Conservation (phyloP, 2,797 vertebrate species). For the Ambastaia sidthimunki region DNA sequence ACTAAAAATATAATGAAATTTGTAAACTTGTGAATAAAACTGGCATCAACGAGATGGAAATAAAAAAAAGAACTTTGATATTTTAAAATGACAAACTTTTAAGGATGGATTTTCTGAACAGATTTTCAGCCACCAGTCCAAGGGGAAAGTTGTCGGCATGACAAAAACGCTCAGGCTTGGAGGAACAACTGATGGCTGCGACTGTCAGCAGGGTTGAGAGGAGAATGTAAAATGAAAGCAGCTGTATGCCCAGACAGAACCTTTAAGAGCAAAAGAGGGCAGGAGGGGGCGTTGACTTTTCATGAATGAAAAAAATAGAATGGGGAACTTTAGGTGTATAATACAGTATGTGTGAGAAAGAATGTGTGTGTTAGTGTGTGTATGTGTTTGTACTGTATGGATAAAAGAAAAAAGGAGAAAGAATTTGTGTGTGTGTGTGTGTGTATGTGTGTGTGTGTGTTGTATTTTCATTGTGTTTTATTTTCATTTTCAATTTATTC, state of each 20-base stretch:
- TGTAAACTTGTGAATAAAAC: background rate
- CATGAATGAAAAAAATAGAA: conserved; percentile 72
- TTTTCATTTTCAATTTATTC: too few species aligned
- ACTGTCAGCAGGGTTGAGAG: conserved; percentile 77
- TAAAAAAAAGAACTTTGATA: conserved; percentile 52
- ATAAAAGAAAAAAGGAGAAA: too few species aligned
- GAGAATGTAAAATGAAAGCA: conserved; percentile 82
- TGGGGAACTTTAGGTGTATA: conserved; percentile 41
- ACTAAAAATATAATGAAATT: background rate
- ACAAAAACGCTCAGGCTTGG: conserved; percentile 69
- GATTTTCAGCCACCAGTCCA: conserved; percentile 72
- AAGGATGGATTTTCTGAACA: conserved; percentile 76
- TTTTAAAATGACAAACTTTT: conserved; percentile 72
- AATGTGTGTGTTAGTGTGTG: background rate
- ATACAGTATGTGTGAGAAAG: background rate
- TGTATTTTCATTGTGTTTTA: too few species aligned
- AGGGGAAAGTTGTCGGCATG: conserved; percentile 19
- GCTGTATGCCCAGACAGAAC: conserved; percentile 74
- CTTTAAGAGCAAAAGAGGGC: conserved; percentile 54
- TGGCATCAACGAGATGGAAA: conserved; percentile 52
- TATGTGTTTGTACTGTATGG: too few species aligned
- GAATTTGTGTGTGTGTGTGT: too few species aligned
- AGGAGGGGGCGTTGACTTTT: conserved; percentile 69
- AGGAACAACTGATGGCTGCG: conserved; percentile 71
- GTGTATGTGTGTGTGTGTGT: too few species aligned